Evolutionary conservation across 2,113 vertebrate species (phyloP).

Genomic region (Columba janthina): DNA sequence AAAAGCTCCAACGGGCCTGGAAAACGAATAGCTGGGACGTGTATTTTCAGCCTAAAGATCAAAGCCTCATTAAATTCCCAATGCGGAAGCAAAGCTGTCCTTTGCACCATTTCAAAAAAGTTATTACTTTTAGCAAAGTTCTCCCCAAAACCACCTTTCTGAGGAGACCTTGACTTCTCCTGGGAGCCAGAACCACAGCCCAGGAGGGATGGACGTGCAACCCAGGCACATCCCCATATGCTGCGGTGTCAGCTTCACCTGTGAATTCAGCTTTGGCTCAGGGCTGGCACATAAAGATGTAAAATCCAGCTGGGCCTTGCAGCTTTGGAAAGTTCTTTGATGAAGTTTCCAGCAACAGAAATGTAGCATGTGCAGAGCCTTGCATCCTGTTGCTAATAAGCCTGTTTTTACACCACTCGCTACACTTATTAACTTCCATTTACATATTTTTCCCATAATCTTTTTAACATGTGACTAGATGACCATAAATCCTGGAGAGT

Average conservation of each 20-base stretch:
- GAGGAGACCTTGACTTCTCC: neutral
- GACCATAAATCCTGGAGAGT: conserved; percentile 35
- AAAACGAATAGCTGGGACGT: neutral
- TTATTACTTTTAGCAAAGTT: neutral
- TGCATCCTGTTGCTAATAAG: conserved; percentile 40
- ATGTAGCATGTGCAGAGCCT: neutral
- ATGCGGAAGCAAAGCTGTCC: neutral
- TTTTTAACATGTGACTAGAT: conserved; percentile 38
- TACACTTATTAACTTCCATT: conserved; percentile 53
- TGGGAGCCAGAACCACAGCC: neutral
- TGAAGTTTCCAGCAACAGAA: conserved; percentile 60
- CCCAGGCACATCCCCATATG: neutral
- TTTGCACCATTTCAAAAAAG: neutral
- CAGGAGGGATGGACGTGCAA: neutral
- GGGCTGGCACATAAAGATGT: conserved; percentile 7
- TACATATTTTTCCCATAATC: conserved; percentile 67
- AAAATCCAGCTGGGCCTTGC: conserved; percentile 19
- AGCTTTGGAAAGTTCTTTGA: conserved; percentile 43
- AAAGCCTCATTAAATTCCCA: neutral
- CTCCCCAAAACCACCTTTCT: neutral
- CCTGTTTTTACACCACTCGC: conserved; percentile 43
- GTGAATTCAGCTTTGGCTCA: conserved; percentile 34
- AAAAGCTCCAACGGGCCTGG: neutral
- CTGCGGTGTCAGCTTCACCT: conserved; percentile 36
- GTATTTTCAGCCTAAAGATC: neutral